Evolutionary conservation across 2,888 invertebrate genomes (phyloP).

Genomic region (Salpingus planirostris): DNA sequence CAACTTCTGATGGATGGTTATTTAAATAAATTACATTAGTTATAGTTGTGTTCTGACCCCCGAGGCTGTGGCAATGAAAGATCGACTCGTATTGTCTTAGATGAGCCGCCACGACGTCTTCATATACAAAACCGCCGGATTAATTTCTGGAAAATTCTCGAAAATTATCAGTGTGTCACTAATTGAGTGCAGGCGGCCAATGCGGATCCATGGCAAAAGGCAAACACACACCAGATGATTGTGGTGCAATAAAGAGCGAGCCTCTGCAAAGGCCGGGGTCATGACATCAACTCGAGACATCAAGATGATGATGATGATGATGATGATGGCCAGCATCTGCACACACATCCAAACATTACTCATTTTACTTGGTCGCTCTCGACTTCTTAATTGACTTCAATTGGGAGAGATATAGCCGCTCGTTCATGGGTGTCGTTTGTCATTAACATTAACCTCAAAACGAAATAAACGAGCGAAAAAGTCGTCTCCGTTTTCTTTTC

Average conservation of each 20-base stretch:
- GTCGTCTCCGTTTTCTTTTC: too few relatives aligned
- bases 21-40: slow-evolving; percentile 13
- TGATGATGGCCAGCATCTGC: slow-evolving; percentile 15
- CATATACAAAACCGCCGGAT: too few relatives aligned
- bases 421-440: too few relatives aligned
- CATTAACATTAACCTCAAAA: too few relatives aligned
- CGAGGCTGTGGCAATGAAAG: slow-evolving; percentile 4
- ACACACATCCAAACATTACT: slow-evolving; percentile 15
- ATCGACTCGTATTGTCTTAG: slow-evolving; percentile 7
- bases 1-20: slow-evolving; percentile 8
- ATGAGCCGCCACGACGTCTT: too few relatives aligned
- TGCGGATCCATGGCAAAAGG: too few relatives aligned
- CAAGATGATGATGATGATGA: slow-evolving; percentile 1
- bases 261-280: slow-evolving; percentile 8
- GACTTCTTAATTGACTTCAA: slow-evolving; percentile 16
- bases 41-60: slow-evolving; percentile 5
- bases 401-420: slow-evolving; percentile 14
- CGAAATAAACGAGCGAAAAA: too few relatives aligned
- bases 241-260: slow-evolving; percentile 2
- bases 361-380: slow-evolving; percentile 18
- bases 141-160: too few relatives aligned
- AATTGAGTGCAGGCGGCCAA: slow-evolving; percentile 12
- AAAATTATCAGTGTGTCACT: too few relatives aligned
- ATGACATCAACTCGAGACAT: slow-evolving; percentile 11
- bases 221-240: slow-evolving; percentile 4